Base-by-base conservation (phyloP, 2,888 invertebrate genomes). In the Chrysodeixis includens region DNA sequence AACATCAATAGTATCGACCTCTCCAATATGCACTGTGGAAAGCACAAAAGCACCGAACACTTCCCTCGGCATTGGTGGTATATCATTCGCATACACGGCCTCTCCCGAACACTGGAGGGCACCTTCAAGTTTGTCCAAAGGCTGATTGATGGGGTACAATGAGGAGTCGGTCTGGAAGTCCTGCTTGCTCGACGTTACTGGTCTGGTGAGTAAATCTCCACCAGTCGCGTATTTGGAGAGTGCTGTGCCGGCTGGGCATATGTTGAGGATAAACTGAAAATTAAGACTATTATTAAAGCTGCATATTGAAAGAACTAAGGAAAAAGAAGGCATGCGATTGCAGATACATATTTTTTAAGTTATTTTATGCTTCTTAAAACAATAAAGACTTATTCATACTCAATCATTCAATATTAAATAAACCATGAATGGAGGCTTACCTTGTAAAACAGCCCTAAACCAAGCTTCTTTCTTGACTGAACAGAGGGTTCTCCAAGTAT, bases 371-470 rank as follows among this genome's bases (percentile, higher is more conserved):
- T n/a, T n/a, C n/a, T n/a, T n/a, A n/a, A n/a, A n/a, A n/a, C n/a
- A n/a, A n/a, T n/a, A n/a, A n/a, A n/a, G n/a, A n/a, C n/a, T n/a
- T n/a, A n/a, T n/a, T n/a, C n/a, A n/a, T n/a, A n/a, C n/a, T n/a
- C n/a, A n/a, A n/a, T n/a, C n/a, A n/a, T n/a, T n/a, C n/a, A n/a
- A n/a, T n/a, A n/a, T n/a, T n/a, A n/a, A n/a, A n/a, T n/a, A n/a
- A n/a, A n/a, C n/a, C n/a, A n/a, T n/a, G n/a, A n/a, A n/a, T n/a
- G n/a, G n/a, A 35, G 16, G 10, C 40, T 83, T 87, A 97, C 97
- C 96, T 98, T 98, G 87, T 98, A 98, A 81, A 98, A 97, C 1
- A 98, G 91, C 16, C 97, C 96, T 62, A 97, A 92, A 0, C 98
- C 97, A 26, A 98, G 89, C 55, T 96, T 96, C 83, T 96, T 97